Evolutionary conservation across 1,140 invertebrate genomes (phyloP), one percentile per base, ranked within the genome.

Genomic region (Pseudobourletiella spinata): DNA sequence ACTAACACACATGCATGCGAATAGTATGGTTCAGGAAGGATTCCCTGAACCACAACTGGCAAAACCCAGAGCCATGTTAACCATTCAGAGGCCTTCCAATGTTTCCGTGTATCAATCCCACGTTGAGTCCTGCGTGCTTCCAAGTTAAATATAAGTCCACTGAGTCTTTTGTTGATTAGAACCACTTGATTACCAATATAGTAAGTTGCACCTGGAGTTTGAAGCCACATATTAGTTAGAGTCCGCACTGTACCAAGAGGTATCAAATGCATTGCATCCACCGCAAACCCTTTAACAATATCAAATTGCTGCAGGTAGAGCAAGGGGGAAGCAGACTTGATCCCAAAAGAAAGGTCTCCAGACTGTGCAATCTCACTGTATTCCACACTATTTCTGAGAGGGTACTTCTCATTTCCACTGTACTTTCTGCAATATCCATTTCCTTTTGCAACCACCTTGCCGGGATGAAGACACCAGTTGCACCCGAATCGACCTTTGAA

Each of bases 231-330:
- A 11, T 39, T n/a, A 39, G 11, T 11, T 39, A 39, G 35, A 11
- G 35, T 11, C 35, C n/a, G 11, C 11, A 39, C 42, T 16, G 69
- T 63, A 1, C 68, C 70, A 18, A 67, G 39, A n/a, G 65, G 59
- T 26, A 32, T 42, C 16, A 43, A 26, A 24, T 71, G 70, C 56
- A 72, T 63, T 39, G 66, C 66, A 60, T 73, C 71, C 14, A 68
- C 66, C 1, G 65, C 59, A 55, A 73, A 70, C n/a, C 67, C 69
- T 29, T 42, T 29, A 6, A 64, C 60, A 16, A 73, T 58, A 59
- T 68, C 51, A 52, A 63, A n/a, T n/a, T n/a, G n/a, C n/a, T n/a
- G n/a, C n/a, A n/a, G n/a, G n/a, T n/a, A n/a, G n/a, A n/a, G n/a
- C 20, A 71, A 55, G 14, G 55, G 24, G 15, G 51, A 62, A 14